phyloP scores from a whole-genome alignment of 2,797 vertebrate species.

The Myoxocephalus aenaeus region DNA sequence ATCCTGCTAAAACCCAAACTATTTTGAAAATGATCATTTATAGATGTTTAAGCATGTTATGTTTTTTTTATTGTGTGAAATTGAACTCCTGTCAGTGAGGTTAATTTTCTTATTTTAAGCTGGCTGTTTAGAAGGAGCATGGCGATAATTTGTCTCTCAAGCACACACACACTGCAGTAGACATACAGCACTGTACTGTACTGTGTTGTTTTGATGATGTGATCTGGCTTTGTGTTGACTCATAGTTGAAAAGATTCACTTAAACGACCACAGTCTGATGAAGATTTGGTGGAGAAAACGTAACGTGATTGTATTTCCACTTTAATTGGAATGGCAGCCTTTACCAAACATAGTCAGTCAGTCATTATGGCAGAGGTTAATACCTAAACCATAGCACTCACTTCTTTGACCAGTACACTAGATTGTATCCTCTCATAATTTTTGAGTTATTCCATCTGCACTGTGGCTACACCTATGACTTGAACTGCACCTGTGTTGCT shows the following conservation, averaged over 20 bases:
- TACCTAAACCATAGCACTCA: slow-evolving; percentile 3
- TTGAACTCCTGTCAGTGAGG: slow-evolving; percentile 3
- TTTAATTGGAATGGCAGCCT: slow-evolving; percentile 7
- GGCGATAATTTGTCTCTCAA: slow-evolving; percentile 10
- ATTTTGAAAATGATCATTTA: slow-evolving; percentile 1
- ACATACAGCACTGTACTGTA: slow-evolving; percentile 3
- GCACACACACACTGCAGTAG: background rate
- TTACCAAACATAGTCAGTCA: slow-evolving; percentile 1
- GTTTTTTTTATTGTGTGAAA: slow-evolving; percentile 4
- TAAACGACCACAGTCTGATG: background rate
- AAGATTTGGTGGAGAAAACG: slow-evolving; percentile 3
- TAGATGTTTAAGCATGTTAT: slow-evolving; percentile 21
- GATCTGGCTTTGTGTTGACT: slow-evolving; percentile 48
- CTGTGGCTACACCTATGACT: slow-evolving; percentile 63
- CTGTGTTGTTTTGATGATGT: slow-evolving; percentile 17
- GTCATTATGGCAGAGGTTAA: background rate
- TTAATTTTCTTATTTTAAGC: slow-evolving; percentile 17
- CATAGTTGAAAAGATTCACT: slow-evolving; percentile 13
- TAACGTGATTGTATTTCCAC: background rate
- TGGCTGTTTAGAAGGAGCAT: slow-evolving; percentile 20
- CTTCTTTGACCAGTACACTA: background rate
- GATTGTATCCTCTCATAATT: slow-evolving; percentile 31
- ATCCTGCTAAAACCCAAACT: slow-evolving; percentile 12
- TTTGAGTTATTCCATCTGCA: slow-evolving; percentile 51
- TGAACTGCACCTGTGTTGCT: slow-evolving; percentile 57